Conservation (phyloP, 2,797 vertebrate species). For the Hyperoplus immaculatus region DNA sequence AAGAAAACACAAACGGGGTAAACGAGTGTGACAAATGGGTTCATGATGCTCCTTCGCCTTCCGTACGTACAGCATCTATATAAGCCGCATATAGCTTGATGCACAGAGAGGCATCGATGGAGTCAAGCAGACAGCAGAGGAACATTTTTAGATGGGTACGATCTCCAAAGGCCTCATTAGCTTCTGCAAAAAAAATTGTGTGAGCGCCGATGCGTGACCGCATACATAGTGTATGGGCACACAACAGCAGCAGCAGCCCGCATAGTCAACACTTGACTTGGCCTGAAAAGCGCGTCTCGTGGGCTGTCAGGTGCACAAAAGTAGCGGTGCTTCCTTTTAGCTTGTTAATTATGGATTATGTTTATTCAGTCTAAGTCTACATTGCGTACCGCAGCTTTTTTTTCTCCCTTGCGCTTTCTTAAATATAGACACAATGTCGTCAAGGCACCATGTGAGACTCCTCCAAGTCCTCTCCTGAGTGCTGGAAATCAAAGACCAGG, state of each 20-base stretch:
- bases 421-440: constrained; percentile 21
- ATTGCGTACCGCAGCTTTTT: constrained; percentile 9
- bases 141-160: constrained; percentile 49
- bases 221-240: constrained; percentile 56
- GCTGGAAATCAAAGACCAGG: constrained; percentile 19
- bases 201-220: constrained; percentile 42
- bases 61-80: constrained; percentile 44
- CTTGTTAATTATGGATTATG: constrained; percentile 67
- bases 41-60: constrained; percentile 24
- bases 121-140: constrained; percentile 44
- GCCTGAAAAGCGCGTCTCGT: constrained; percentile 58
- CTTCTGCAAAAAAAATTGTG: constrained; percentile 53
- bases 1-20: constrained; percentile 53
- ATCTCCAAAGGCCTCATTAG: constrained; percentile 78
- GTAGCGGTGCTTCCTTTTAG: constrained; percentile 46
- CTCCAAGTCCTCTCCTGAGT: constrained; percentile 2
- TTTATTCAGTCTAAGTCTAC: constrained; percentile 52
- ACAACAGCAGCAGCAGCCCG: constrained; percentile 22
- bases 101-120: constrained; percentile 53
- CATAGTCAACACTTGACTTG: constrained; percentile 56
- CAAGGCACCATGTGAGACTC: not conserved
- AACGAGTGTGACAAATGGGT: constrained; percentile 54
- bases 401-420: constrained; percentile 17
- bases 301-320: constrained; percentile 66
- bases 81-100: constrained; percentile 26